Percentiles rank a stretch among this genome's conserved stretches.
These are phyloP conservation scores for Benitochromis conjunctus DNA, from an alignment of 2,113 vertebrate genomes.

Conservation along the genomic window DNA sequence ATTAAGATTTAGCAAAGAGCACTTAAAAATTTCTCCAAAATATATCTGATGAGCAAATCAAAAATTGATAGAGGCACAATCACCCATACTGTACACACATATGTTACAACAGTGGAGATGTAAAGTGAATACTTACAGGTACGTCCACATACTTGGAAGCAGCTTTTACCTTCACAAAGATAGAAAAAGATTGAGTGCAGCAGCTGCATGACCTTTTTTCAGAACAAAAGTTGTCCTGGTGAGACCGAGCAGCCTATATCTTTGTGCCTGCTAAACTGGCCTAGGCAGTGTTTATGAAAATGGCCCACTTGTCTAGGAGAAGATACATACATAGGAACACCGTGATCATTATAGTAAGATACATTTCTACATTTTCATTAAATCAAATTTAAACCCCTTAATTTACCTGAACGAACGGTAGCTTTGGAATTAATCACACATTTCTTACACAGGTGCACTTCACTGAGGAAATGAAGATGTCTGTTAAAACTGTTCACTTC, in stretches of 20 bases:
- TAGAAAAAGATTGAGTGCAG: conserved; percentile 4
- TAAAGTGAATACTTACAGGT: conserved; percentile 84
- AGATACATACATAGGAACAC: neutral
- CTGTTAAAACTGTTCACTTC: no score
- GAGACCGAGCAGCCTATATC: neutral
- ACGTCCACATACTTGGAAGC: conserved; percentile 99
- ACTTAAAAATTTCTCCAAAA: neutral
- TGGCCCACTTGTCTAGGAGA: neutral
- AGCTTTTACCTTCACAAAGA: conserved; percentile 92
- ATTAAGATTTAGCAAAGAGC: neutral
- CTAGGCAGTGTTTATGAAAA: neutral
- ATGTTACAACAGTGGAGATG: neutral
- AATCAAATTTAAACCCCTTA: neutral
- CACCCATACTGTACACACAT: neutral
- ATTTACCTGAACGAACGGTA: neutral
- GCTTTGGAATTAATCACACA: neutral
- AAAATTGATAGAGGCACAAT: neutral
- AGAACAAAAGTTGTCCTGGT: neutral
- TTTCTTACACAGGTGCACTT: neutral
- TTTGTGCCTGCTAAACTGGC: neutral
- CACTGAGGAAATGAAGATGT: neutral
- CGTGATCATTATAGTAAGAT: neutral
- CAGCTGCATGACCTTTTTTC: neutral
- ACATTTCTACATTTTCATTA: neutral
- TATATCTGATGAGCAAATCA: neutral